These are phyloP conservation scores for Lycorma delicatula DNA, from an alignment of 1,140 invertebrate genomes.

Conservation along the genomic window DNA sequence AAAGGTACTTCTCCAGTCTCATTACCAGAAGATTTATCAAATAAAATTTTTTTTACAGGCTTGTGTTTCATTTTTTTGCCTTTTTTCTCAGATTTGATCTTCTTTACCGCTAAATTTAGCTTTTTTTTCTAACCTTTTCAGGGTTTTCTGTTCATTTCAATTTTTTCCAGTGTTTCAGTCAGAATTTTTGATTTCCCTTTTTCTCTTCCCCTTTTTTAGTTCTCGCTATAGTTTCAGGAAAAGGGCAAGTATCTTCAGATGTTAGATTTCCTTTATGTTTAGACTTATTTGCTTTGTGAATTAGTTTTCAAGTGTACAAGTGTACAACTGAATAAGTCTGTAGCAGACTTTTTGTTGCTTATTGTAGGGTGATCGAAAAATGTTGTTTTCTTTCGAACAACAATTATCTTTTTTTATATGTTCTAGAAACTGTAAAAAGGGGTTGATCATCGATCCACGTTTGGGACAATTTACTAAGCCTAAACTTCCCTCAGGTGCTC, in stretches of 20 bases:
- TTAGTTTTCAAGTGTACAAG: background rate
- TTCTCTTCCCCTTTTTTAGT: background rate
- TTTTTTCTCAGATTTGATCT: background rate
- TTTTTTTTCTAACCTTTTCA: background rate
- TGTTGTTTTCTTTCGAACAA: background rate
- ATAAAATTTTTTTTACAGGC: background rate
- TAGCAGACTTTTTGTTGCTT: background rate
- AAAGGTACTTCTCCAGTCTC: too few relatives aligned
- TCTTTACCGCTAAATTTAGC: background rate
- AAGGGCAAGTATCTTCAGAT: background rate
- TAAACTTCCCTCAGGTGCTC: slow-evolving; percentile 28
- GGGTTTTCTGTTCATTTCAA: background rate
- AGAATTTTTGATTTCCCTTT: slow-evolving; percentile 2
- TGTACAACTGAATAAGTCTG: background rate
- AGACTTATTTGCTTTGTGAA: background rate
- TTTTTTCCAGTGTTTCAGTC: slow-evolving; percentile 2
- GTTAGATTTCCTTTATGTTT: background rate
- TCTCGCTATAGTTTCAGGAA: background rate
- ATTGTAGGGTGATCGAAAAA: background rate
- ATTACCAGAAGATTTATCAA: background rate
- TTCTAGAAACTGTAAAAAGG: slow-evolving; percentile 3
- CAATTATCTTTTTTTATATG: background rate
- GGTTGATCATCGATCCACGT: slow-evolving; percentile 16
- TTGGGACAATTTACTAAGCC: slow-evolving; percentile 10
- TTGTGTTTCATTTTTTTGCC: background rate